Evolutionary conservation across 2,797 vertebrate species (phyloP), one percentile per base, ranked within the genome.

Genomic region (Tenualosa ilisha): DNA sequence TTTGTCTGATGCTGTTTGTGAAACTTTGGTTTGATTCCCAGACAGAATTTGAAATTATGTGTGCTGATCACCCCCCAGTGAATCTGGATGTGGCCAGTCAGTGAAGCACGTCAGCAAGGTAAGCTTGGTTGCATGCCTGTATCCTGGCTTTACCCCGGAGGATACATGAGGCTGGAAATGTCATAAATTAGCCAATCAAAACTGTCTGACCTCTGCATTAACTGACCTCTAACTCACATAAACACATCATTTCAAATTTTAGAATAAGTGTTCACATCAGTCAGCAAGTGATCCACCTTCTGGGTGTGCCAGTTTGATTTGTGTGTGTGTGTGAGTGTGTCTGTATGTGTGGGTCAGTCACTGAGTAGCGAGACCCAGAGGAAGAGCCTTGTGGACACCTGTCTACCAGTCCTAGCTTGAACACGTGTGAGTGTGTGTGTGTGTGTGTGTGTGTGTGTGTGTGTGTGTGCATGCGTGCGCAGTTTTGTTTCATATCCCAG

Each of bases 231-330:
- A 7, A 81, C 37, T 65, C 72, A 82, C 81, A 68, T 53, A 84
- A 31, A 26, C 11, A 91, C 92, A 90, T 84, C 89, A 81, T 91
- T 92, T 93, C 90, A 91, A 93, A 95, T 93, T 93, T 91, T 89
- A 92, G 92, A 92, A 93, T 92, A 91, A 89, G 90, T 89, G 88
- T 91, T 79, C 37, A 46, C 6, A 9, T 43, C 72, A 79, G 40
- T 17, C 72, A 79, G 15, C 40, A 13, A 75, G 40, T 43, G 72
- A 46, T 22, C 72, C 68, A 40, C 37, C 72, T 43, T 79, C 72
- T 79, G 72, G 72, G 37, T 22, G 72, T 79, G 72, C 17, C 40
- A 79, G 72, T 46, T 79, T 79, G 72, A 79, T 79, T 79, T 79
- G 72, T 79, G 72, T 46, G 40, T 79, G 65, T 37, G 65, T 37